Conservation (phyloP, 1,140 invertebrate species). For the Caenorhabditis brenneri region DNA sequence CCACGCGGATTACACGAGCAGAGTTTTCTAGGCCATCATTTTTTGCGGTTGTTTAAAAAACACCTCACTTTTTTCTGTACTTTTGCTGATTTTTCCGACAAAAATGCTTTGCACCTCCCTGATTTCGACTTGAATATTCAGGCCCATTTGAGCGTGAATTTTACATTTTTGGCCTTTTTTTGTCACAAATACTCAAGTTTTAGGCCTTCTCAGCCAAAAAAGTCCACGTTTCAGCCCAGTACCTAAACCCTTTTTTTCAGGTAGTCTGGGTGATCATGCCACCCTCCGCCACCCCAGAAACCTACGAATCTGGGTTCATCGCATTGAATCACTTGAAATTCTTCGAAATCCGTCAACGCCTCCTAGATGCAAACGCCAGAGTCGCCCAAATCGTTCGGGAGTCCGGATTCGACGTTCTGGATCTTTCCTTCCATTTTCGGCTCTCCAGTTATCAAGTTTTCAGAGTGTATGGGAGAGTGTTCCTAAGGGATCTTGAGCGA, state of each 20-base stretch:
- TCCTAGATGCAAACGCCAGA: not conserved
- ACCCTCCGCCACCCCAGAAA: not conserved
- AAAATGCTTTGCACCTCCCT: too few species aligned
- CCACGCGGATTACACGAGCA: too few species aligned
- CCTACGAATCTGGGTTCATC: not conserved
- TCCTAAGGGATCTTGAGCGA: not conserved
- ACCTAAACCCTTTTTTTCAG: not conserved
- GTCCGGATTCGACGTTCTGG: not conserved
- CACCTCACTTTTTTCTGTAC: too few species aligned
- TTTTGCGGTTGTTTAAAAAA: too few species aligned
- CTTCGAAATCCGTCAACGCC: not conserved
- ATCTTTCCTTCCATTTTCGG: not conserved
- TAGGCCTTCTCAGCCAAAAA: too few species aligned
- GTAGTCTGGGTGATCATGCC: slow-evolving; percentile 16
- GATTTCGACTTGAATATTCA: too few species aligned
- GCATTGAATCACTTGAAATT: not conserved
- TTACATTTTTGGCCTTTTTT: too few species aligned
- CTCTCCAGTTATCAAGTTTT: slow-evolving; percentile 11
- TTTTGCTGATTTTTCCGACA: too few species aligned
- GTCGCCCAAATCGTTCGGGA: slow-evolving; percentile 1
- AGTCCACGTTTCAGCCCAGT: too few species aligned
- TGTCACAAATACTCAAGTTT: too few species aligned
- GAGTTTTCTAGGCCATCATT: too few species aligned
- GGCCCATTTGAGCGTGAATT: too few species aligned
- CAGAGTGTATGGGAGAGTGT: not conserved